Conservation (phyloP, 2,797 vertebrate species). For the Ambastaia sidthimunki region DNA sequence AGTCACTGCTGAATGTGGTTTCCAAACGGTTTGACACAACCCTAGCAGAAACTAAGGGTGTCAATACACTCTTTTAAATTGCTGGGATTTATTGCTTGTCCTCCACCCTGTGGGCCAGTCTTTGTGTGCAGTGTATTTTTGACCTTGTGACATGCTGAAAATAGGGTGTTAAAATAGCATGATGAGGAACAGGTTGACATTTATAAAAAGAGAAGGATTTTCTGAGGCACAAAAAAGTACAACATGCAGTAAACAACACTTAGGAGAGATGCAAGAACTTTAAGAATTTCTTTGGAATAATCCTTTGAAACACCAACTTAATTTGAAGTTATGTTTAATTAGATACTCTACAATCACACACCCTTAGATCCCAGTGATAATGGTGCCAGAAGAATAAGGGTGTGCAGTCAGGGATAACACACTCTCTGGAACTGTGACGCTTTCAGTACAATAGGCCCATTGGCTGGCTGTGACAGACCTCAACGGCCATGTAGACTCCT, state of each 20-base stretch:
- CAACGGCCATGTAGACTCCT: slow-evolving; percentile 24
- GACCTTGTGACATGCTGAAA: background rate
- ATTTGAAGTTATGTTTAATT: too few relatives aligned
- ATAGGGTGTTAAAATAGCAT: background rate
- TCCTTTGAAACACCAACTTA: too few relatives aligned
- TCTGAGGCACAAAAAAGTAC: too few relatives aligned
- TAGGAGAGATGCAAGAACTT: too few relatives aligned
- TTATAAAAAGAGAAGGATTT: background rate
- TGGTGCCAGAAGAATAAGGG: background rate
- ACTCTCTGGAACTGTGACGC: slow-evolving; percentile 16
- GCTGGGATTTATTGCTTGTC: background rate
- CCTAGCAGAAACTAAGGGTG: background rate
- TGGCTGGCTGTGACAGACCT: slow-evolving; percentile 15
- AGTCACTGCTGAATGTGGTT: slow-evolving; percentile 3
- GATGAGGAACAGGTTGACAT: background rate
- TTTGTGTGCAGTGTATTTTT: slow-evolving; percentile 1
- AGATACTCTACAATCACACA: background rate
- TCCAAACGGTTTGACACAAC: slow-evolving; percentile 28
- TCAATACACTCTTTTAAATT: slow-evolving; percentile 20
- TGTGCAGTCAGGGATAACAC: background rate
- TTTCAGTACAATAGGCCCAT: slow-evolving; percentile 11
- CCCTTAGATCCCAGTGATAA: background rate
- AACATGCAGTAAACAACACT: too few relatives aligned
- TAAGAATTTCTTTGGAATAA: too few relatives aligned
- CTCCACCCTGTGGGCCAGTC: background rate